Evolutionary conservation across 2,888 invertebrate species (phyloP).

Genomic region (Erannis defoliaria): DNA sequence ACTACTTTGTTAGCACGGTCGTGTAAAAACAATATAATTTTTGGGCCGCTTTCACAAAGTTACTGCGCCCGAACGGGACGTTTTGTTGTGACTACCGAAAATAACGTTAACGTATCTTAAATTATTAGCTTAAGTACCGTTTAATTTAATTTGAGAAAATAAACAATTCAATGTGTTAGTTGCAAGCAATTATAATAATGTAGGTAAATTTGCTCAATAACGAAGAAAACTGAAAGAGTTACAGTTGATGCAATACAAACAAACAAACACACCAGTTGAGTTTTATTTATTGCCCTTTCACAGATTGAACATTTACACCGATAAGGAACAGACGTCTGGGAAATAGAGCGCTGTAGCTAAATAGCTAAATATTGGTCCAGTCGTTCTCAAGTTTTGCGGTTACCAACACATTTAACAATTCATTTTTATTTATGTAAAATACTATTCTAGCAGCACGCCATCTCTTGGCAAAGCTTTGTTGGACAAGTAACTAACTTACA

Average conservation of each 20-base stretch:
- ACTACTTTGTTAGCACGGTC: no score
- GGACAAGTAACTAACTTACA: no score
- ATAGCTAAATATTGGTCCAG: no score
- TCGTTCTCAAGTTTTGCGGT: no score
- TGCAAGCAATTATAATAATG: constrained; percentile 83
- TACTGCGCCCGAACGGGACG: constrained; percentile 18
- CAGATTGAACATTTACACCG: no score
- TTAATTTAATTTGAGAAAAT: constrained; percentile 32
- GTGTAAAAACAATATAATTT: not conserved
- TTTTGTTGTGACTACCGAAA: not conserved
- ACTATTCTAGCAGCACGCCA: no score
- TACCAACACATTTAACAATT: no score
- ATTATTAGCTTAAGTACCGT: not conserved
- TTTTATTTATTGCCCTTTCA: constrained; percentile 69
- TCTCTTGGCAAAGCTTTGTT: no score
- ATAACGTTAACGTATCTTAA: not conserved
- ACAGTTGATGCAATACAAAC: constrained; percentile 86
- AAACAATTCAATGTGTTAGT: constrained; percentile 66
- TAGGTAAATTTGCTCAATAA: constrained; percentile 86
- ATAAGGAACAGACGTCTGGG: no score
- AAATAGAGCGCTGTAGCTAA: no score
- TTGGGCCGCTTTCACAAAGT: constrained; percentile 26
- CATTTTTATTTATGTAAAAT: no score
- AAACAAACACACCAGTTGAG: constrained; percentile 79
- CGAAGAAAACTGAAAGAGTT: constrained; percentile 85